Conservation (phyloP, 2,113 vertebrate species). For the Poeciliopsis prolifica region DNA sequence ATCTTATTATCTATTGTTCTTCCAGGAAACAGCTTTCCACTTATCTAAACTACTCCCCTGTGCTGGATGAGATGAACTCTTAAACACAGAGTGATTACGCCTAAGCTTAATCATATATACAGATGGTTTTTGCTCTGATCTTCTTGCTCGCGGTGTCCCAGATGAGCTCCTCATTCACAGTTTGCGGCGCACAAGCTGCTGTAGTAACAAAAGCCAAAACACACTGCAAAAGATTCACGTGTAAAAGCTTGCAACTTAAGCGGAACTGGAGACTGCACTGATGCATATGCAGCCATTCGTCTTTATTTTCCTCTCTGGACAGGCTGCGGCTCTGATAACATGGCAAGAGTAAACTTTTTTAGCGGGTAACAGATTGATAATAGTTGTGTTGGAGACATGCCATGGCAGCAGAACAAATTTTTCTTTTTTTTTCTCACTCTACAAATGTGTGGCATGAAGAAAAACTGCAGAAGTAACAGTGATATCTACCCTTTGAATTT, state of each 20-base stretch:
- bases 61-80: conserved; percentile 54
- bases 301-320: conserved; percentile 15
- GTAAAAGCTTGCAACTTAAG: conserved; percentile 12
- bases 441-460: not conserved
- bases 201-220: conserved; percentile 44
- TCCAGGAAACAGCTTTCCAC: conserved; percentile 39
- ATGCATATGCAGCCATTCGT: conserved; percentile 17
- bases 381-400: conserved; percentile 28
- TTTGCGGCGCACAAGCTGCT: conserved; percentile 43
- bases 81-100: conserved; percentile 62
- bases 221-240: conserved; percentile 4
- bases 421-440: not conserved
- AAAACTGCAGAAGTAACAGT: not conserved
- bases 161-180: conserved; percentile 49
- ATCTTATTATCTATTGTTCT: conserved; percentile 60
- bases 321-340: conserved; percentile 32
- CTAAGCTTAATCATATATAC: conserved; percentile 66
- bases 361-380: conserved; percentile 31
- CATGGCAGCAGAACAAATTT: conserved; percentile 2
- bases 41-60: conserved; percentile 44
- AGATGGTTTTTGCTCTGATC: conserved; percentile 69
- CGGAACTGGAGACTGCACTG: conserved; percentile 10
- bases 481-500: not conserved
- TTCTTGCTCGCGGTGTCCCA: conserved; percentile 41
- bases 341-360: conserved; percentile 19